Base-by-base conservation (phyloP, 2,888 invertebrate genomes). In the Furcula furcula region DNA sequence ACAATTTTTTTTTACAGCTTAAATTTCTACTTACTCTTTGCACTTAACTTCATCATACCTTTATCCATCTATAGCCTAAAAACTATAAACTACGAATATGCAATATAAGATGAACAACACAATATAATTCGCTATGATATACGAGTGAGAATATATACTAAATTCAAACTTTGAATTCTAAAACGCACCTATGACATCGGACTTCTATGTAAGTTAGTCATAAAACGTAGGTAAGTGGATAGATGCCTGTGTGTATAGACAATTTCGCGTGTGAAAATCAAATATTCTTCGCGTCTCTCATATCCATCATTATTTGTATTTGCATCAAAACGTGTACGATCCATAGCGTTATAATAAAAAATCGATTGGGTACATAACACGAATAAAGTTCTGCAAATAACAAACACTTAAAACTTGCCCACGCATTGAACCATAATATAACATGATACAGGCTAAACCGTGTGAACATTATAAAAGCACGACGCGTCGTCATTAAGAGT, bases 231-330 rank as follows among this genome's bases (percentile, higher is more conserved):
- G 29, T 16, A 28, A 18, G 28, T 18, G 18, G 28, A 28, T 28
- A 11, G 28, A 37, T 37, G 25, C 38, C 38, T 42, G 30, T 35
- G 32, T 33, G 33, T 33, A 36, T 23, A 34, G 40, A 44, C 39
- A 49, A 46, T 49, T 51, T 55, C 30, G 47, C 59, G 57, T 62
- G 61, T 55, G 62, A 62, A 62, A 59, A 57, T 59, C 62, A 61
- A 59, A 62, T 50, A 61, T 40, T 40, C 32, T 48, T 48, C 30
- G 39, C 36, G 44, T 43, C 43, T 46, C 51, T 53, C 38, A 42
- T 54, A 55, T 47, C 40, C 38, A 57, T 46, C 43, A 52, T 42
- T 59, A 52, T 62, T 59, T 59, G 47, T 52, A 51, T 46, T 55
- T 30, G 36, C 46, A 46, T 34, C 33, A 34, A 44, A 43, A 51